Conservation (phyloP, 2,888 invertebrate genomes). For the Kryphioiulus occultus region DNA sequence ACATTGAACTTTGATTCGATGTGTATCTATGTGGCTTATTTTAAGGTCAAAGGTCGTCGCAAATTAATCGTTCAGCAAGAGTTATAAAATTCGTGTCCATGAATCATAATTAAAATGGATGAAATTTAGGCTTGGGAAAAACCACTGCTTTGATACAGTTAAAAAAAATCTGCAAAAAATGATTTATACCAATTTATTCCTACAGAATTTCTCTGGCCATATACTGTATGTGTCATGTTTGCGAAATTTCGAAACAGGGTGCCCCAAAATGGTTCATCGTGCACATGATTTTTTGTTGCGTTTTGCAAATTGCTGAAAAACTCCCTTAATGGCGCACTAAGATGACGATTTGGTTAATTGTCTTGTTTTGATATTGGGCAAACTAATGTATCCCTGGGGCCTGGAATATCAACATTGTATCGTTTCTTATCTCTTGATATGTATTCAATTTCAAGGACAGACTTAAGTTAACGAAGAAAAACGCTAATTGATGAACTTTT, state of each 20-base stretch:
- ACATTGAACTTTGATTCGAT: not conserved
- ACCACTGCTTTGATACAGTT: not conserved
- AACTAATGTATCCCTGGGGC: too few species aligned
- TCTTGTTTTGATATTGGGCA: not conserved
- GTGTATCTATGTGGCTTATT: not conserved
- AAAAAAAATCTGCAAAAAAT: not conserved
- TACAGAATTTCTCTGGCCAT: not conserved
- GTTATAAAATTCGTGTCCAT: not conserved
- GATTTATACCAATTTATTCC: not conserved
- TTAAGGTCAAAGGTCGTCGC: not conserved
- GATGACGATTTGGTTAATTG: too few species aligned
- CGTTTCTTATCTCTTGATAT: not conserved
- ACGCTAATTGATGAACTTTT: not conserved
- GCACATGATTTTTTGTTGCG: too few species aligned
- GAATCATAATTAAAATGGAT: not conserved
- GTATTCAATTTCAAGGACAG: not conserved
- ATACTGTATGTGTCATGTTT: too few species aligned
- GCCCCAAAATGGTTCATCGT: too few species aligned
- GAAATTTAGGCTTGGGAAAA: not conserved
- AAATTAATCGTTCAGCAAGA: not conserved
- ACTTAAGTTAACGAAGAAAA: not conserved
- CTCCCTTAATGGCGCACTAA: too few species aligned
- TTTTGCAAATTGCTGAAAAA: too few species aligned
- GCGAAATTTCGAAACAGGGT: too few species aligned
- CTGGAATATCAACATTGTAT: not conserved